phyloP scores from a whole-genome alignment of 2,888 invertebrate species.

The Bellardia bayeri region DNA sequence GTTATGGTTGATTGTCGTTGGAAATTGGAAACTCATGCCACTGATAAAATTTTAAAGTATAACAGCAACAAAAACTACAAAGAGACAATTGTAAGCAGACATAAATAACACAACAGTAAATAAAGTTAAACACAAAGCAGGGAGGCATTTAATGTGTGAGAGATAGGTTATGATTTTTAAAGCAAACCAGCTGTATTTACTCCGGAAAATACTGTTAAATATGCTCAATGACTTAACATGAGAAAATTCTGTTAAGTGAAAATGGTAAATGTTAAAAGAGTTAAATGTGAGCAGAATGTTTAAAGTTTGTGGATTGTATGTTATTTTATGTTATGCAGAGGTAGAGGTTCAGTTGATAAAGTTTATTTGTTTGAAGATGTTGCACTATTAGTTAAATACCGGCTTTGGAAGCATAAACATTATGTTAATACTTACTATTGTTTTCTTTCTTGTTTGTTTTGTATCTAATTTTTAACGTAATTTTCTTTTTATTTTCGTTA shows the following conservation, averaged over 20 bases:
- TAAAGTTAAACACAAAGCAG: neutral
- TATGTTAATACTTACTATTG: neutral
- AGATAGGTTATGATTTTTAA: neutral
- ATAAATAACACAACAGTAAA: neutral
- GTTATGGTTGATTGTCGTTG: constrained; percentile 49
- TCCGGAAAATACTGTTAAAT: neutral
- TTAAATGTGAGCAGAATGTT: neutral
- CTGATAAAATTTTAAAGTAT: constrained; percentile 21
- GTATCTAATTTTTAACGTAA: constrained; percentile 9
- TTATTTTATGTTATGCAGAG: neutral
- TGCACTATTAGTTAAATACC: constrained; percentile 46
- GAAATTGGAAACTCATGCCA: constrained; percentile 46
- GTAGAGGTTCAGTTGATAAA: neutral
- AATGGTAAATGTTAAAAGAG: neutral
- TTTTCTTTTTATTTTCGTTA: neutral
- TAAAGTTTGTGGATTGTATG: constrained; percentile 51
- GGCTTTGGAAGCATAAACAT: constrained; percentile 15
- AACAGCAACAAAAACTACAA: neutral
- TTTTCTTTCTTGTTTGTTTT: neutral
- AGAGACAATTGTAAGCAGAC: constrained; percentile 16
- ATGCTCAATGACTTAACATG: neutral
- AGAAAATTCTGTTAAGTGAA: constrained; percentile 12
- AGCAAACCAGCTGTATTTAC: constrained; percentile 31
- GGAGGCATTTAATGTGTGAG: neutral
- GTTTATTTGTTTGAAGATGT: neutral